Percentiles rank a stretch among this genome's conserved stretches.
These are phyloP conservation scores for Chrysopa pallens DNA, from an alignment of 1,140 invertebrate species.

Conservation along the genomic window DNA sequence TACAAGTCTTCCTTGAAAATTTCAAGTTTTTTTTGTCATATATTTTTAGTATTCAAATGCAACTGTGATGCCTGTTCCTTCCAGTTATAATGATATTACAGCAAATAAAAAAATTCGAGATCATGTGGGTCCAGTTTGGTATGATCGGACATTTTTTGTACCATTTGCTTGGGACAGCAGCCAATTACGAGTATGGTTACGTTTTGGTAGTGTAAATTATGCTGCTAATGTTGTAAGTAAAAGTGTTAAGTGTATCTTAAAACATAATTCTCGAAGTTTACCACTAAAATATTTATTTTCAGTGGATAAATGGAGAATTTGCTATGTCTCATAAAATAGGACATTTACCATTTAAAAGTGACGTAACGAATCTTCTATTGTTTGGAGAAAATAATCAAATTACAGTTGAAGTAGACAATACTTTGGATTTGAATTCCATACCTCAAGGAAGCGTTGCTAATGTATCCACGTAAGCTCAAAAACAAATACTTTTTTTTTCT, in stretches of 20 bases:
- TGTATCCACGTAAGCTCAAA: slow-evolving; percentile 25
- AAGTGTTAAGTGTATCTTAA: too few relatives aligned
- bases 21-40: too few relatives aligned
- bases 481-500: too few relatives aligned
- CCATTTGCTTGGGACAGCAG: slow-evolving; percentile 44
- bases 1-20: too few relatives aligned
- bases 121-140: slow-evolving; percentile 89
- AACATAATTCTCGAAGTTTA: too few relatives aligned
- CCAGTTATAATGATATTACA: slow-evolving; percentile 94
- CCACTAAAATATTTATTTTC: too few relatives aligned
- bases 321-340: slow-evolving; percentile 79
- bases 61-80: slow-evolving; percentile 83
- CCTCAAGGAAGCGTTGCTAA: slow-evolving; percentile 60
- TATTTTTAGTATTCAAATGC: slow-evolving; percentile 15
- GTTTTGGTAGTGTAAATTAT: slow-evolving; percentile 82
- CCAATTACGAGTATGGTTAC: slow-evolving; percentile 51
- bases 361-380: slow-evolving; percentile 50
- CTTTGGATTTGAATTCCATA: slow-evolving; percentile 59
- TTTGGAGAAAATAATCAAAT: slow-evolving; percentile 58
- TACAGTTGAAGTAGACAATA: slow-evolving; percentile 91
- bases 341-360: slow-evolving; percentile 84
- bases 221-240: slow-evolving; percentile 65
- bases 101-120: slow-evolving; percentile 62
- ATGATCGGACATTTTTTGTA: slow-evolving; percentile 63
- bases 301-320: slow-evolving; percentile 80